Evolutionary conservation across 1,140 invertebrate genomes (phyloP).

Genomic region (Drepana arcuata): DNA sequence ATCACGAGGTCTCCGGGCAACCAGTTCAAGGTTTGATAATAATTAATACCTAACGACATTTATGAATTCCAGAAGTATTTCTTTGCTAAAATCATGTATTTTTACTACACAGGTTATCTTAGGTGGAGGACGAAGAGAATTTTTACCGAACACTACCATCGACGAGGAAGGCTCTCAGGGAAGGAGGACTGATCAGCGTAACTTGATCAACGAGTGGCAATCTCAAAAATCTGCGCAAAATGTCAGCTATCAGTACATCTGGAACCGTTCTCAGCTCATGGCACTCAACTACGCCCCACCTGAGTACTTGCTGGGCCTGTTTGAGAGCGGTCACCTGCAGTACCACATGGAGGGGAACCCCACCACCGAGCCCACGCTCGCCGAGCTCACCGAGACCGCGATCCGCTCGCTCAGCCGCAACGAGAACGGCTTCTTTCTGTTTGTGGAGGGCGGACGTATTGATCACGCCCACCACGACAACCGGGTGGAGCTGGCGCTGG

Average conservation of each 20-base stretch:
- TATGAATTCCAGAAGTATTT: no score
- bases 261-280: conserved; percentile 77
- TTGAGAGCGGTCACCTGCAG: conserved; percentile 54
- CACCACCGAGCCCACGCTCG: conserved; percentile 79
- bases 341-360: conserved; percentile 61
- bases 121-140: conserved; percentile 81
- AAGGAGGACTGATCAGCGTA: conserved; percentile 72
- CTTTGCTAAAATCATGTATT: no score
- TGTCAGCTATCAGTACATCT: conserved; percentile 78
- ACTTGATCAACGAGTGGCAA: conserved; percentile 68
- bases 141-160: conserved; percentile 73
- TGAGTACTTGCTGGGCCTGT: conserved; percentile 82
- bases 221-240: conserved; percentile 63
- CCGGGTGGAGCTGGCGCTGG: conserved; percentile 75
- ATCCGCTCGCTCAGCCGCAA: conserved; percentile 85
- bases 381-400: conserved; percentile 88
- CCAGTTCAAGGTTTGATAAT: conserved; percentile 30
- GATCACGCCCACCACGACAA: conserved; percentile 87
- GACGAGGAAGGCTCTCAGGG: conserved; percentile 79
- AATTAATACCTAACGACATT: conserved; percentile 74
- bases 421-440: conserved; percentile 87
- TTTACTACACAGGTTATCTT: conserved; percentile 78
- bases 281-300: conserved; percentile 74
- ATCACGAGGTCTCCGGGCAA: conserved; percentile 68
- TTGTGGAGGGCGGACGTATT: conserved; percentile 90